A percentile compares a stretch with the other conserved stretches of the same genome.
phyloP scores from a whole-genome alignment of 1,140 invertebrate species.

The Camponotus vicinus region DNA sequence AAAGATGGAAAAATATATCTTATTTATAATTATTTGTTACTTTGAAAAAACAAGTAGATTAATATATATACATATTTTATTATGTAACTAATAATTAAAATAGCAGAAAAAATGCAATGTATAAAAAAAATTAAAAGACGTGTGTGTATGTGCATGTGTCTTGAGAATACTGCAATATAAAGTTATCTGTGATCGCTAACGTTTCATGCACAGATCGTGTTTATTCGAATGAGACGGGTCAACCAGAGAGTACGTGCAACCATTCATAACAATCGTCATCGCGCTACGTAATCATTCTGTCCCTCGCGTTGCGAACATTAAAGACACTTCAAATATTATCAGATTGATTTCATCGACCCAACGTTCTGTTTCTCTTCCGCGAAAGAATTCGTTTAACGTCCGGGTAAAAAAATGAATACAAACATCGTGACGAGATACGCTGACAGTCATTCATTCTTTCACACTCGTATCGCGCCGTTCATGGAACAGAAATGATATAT shows the following conservation, averaged over 20 bases:
- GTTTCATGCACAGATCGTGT: slow-evolving; percentile 13
- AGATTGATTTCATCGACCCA: slow-evolving; percentile 40
- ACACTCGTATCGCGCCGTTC: slow-evolving; percentile 36
- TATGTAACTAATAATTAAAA: slow-evolving; percentile 1
- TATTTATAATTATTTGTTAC: not conserved
- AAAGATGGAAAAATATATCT: not conserved
- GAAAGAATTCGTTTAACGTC: slow-evolving; percentile 46
- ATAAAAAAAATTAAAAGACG: not conserved
- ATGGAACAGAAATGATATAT: not conserved
- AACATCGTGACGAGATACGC: slow-evolving; percentile 34
- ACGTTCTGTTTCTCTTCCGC: slow-evolving; percentile 7
- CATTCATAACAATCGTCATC: slow-evolving; percentile 23
- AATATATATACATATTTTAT: not conserved
- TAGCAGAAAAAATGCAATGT: not conserved
- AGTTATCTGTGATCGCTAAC: not conserved
- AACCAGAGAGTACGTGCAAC: not conserved
- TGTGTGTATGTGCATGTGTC: not conserved
- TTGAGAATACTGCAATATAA: slow-evolving; percentile 6
- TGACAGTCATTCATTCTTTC: slow-evolving; percentile 10
- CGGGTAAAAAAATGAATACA: slow-evolving; percentile 7
- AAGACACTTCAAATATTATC: slow-evolving; percentile 44
- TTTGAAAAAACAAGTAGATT: not conserved
- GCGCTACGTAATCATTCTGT: slow-evolving; percentile 10
- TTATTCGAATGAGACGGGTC: slow-evolving; percentile 16
- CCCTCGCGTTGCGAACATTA: not conserved